Evolutionary conservation across 2,113 vertebrate species (phyloP), one percentile per base, ranked within the genome.

Genomic region (Cyprinodon tularosa): DNA sequence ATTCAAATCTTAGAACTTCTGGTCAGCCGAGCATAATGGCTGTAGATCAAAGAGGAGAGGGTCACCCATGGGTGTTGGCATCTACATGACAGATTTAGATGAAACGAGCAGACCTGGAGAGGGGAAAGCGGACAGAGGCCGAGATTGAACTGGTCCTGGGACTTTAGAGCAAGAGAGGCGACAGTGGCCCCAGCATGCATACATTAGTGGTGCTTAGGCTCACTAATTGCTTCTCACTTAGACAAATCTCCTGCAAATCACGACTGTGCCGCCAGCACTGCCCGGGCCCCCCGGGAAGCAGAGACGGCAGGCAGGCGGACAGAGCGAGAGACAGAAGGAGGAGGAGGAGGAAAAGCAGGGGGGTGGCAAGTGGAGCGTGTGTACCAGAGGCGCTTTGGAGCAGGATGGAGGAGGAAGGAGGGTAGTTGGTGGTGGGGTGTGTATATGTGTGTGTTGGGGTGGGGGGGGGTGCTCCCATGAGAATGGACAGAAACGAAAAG

Each of bases 161-260:
- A 87, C 75, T 81, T 53, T 80, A 57, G 80, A 80, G 80, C 77
- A 17, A 84, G 82, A 78, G 84, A 77, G 81, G 78, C 59, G 57
- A 66, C 63, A 67, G 71, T 74, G 62, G 92, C 85, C 89, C 78
- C 87, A 84, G 91, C 91, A 80, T 90, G 91, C 92, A 94, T 94
- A 94, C 91, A 94, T 95, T 94, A 95, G 93, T 89, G 80, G 90
- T 91, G 90, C 92, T 94, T 93, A 89, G 87, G 89, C 89, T 78
- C 94, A 94, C 93, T 94, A 95, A 95, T 95, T 95, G 94, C 94
- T 94, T 94, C 93, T 95, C 94, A 94, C 94, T 95, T 95, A 94
- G 94, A 94, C 94, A 95, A 95, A 94, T 94, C 93, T 94, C 90
- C 92, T 89, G 91, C 91, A 93, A 94, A 94, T 94, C 93, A 94